phyloP scores from a whole-genome alignment of 2,888 invertebrate genomes.

The Melitaea athalia region DNA sequence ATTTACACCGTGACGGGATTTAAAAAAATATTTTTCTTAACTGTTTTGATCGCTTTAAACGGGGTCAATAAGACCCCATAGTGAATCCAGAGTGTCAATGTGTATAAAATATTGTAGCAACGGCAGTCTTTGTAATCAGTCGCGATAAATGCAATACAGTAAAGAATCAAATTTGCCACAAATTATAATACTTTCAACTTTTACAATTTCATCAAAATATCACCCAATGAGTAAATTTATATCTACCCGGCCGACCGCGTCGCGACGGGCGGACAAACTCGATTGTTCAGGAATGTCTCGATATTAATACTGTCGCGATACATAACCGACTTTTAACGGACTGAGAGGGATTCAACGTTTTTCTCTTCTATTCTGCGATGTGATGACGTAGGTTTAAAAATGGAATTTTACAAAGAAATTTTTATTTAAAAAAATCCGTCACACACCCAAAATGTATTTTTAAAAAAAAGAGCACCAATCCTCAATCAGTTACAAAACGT shows the following conservation, averaged over 20 bases:
- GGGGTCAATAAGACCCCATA: conserved; percentile 12
- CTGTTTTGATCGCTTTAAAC: conserved; percentile 4
- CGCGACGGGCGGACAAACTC: conserved; percentile 62
- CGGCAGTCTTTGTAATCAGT: conserved; percentile 66
- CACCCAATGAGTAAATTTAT: conserved; percentile 75
- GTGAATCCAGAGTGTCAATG: conserved; percentile 35
- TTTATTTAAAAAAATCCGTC: conserved; percentile 11
- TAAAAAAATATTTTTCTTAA: neutral
- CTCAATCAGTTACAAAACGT: conserved; percentile 28
- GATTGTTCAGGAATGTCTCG: conserved; percentile 76
- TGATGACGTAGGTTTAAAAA: conserved; percentile 9
- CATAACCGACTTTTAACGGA: conserved; percentile 41
- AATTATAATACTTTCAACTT: conserved; percentile 60
- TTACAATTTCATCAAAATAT: conserved; percentile 66
- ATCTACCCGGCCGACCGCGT: conserved; percentile 50
- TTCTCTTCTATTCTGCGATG: conserved; percentile 23
- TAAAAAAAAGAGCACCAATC: conserved; percentile 41
- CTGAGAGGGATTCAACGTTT: conserved; percentile 15
- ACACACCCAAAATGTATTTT: conserved; percentile 32
- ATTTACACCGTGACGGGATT: conserved; percentile 62
- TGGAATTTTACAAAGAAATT: neutral
- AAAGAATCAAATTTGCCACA: conserved; percentile 66
- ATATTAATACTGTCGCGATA: conserved; percentile 69
- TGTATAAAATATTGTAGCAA: conserved; percentile 59
- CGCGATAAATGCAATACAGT: conserved; percentile 67